A percentile compares a stretch with the other conserved stretches of the same genome.
These are phyloP conservation scores for Drosophila subsilvestris DNA, from an alignment of 2,888 invertebrate species.

Conservation along the genomic window DNA sequence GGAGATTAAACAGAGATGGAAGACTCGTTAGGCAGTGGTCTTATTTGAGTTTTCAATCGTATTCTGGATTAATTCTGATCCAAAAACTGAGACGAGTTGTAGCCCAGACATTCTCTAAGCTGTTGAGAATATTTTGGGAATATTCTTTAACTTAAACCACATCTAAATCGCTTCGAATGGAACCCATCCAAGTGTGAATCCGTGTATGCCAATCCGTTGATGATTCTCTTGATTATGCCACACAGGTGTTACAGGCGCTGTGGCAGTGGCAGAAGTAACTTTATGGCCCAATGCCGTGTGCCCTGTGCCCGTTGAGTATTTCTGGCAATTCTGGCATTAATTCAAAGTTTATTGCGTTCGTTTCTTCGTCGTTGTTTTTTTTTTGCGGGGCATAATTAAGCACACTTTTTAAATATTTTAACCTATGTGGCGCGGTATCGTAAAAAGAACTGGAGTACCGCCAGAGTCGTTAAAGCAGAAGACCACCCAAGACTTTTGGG, in stretches of 20 bases:
- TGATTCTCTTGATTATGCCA: slow-evolving; percentile 20
- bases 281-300: slow-evolving; percentile 48
- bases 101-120: too few relatives aligned
- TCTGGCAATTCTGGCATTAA: slow-evolving; percentile 34
- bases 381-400: slow-evolving; percentile 68
- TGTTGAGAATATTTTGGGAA: too few relatives aligned
- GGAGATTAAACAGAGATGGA: neutral
- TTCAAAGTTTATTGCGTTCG: slow-evolving; percentile 39
- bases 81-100: too few relatives aligned
- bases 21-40: neutral
- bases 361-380: slow-evolving; percentile 18
- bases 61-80: too few relatives aligned
- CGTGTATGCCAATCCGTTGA: slow-evolving; percentile 16
- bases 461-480: slow-evolving; percentile 50
- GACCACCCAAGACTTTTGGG: slow-evolving; percentile 54
- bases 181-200: slow-evolving; percentile 22
- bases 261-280: slow-evolving; percentile 19
- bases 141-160: neutral
- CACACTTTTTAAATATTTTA: slow-evolving; percentile 74
- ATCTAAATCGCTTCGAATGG: neutral
- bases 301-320: slow-evolving; percentile 22
- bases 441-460: slow-evolving; percentile 65
- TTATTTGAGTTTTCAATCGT: too few relatives aligned
- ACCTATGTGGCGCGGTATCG: slow-evolving; percentile 61
- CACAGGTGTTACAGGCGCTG: neutral